phyloP scores from a whole-genome alignment of 2,797 vertebrate genomes.

The Enteromius anoplus region DNA sequence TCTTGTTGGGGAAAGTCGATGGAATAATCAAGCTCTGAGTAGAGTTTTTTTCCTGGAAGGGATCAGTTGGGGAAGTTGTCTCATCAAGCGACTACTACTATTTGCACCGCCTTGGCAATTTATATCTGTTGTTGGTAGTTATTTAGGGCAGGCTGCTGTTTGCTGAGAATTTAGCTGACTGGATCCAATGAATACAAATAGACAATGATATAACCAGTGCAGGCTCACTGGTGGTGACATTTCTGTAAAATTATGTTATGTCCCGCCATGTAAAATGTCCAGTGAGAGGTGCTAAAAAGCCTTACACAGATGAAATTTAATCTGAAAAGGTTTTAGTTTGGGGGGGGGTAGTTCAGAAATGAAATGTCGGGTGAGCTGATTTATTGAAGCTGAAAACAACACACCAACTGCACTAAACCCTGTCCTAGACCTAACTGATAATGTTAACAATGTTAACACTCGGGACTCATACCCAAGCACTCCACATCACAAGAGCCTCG shows the following conservation, averaged over 20 bases:
- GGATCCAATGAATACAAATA: neutral
- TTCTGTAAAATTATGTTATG: neutral
- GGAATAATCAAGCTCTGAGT: constrained; percentile 28
- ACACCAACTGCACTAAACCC: neutral
- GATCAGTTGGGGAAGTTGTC: constrained; percentile 15
- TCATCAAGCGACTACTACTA: neutral
- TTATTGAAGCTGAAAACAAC: neutral
- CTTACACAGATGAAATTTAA: neutral
- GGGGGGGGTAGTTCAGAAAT: too few relatives aligned
- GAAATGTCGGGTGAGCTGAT: neutral
- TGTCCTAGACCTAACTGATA: neutral
- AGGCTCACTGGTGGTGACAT: neutral
- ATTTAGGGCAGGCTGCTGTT: constrained; percentile 21
- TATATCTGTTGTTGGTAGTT: constrained; percentile 18
- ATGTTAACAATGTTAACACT: neutral
- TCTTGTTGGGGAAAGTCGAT: constrained; percentile 29
- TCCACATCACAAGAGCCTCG: neutral
- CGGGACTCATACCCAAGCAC: neutral
- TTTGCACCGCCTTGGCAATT: constrained; percentile 28
- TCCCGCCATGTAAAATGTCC: neutral
- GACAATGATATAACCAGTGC: neutral
- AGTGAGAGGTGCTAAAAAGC: neutral
- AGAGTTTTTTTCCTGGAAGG: neutral
- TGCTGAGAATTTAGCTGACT: neutral
- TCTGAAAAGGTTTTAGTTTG: neutral